Evolutionary conservation across 1,140 invertebrate genomes (phyloP), one percentile per base, ranked within the genome.

Genomic region (Formica exsecta): DNA sequence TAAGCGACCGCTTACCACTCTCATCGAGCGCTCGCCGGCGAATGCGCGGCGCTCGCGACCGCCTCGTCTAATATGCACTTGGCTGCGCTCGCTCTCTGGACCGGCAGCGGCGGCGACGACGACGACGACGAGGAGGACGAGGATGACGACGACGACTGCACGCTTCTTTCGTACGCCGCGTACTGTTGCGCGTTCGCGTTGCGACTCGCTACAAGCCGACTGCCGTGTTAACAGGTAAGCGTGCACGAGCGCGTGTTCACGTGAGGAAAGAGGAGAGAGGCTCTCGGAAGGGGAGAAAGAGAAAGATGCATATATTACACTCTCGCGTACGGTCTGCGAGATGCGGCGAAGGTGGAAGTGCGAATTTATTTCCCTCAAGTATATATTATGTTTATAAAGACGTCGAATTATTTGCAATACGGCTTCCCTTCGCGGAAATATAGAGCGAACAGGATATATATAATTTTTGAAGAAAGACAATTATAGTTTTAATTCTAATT

Each of bases 61-160:
- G 85, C 71, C 87, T 90, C 79, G 86, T 92, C 92, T 93, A 93
- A 93, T 93, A 93, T 93, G 91, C 91, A 93, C 91, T 92, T 83
- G 66, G 79, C 91, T 88, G 86, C 86, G 85, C 85, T 85, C 88
- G 76, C 76, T 80, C 76, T 79, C 62, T 54, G 77, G 87, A 81
- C 70, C 80, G 81, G 84, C 86, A 79, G 83, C 64, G 38, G 65
- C 73, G 68, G 22, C 54, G 22, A 16, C 71, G 36, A 48, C 87
- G 71, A 9, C 81, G 68, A 51, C 73, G 68, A 29, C 76, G 75
- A 66, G 16, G 29, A 41, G 32, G 71, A 74, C 19, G 61, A 68
- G 76, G 64, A 76, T 29, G 75, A 73, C 76, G 13, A 70, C 77
- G 48, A 57, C 48, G 44, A 74, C 76, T 62, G 54, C 79, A 71